Evolutionary conservation across 2,797 vertebrate species (phyloP), one percentile per base, ranked within the genome.

Genomic region (Lithobates pipiens): DNA sequence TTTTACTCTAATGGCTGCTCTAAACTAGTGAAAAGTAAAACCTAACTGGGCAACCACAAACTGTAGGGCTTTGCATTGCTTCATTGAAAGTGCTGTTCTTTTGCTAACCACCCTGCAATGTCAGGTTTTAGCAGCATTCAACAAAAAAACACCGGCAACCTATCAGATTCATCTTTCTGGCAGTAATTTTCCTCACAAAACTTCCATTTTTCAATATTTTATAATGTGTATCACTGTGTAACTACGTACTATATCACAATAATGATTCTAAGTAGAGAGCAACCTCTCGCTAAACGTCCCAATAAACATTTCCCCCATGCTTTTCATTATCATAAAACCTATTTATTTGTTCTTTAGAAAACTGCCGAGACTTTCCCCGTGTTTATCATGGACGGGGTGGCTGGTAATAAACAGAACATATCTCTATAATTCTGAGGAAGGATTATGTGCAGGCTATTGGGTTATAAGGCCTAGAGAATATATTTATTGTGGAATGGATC

Each of bases 211-310:
- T 75, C 42, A 50, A 76, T 73, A 76, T 75, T 83, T 75, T 72
- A 68, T 83, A 76, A 42, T 83, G 61, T 83, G 72, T 54, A 76
- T 69, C 72, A 16, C 57, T 21, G 18, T 50, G 36, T 54, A 83
- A 76, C 73, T 76, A 69, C 63, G 13, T 32, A 6, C 27, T 76
- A 69, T 15, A 57, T 69, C 73, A 83, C 46, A 18, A 50, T 68
- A 83, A 76, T 77, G 82, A 63, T 42, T 70, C n/a, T 54, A 42
- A 50, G 44, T 7, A 16, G 2, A 44, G 29, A 6, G 23, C 42
- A 29, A 25, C 10, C 63, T 39, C 44, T 21, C 27, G 5, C 73
- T 76, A 76, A 54, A 76, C 29, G 44, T 27, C 74, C 68, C 23
- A 15, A 76, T 77, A 70, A 69, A 76, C 63, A 69, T 46, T 57